Percentiles rank a stretch among this genome's conserved stretches.
These are phyloP conservation scores for Diaprepes abbreviatus DNA, from an alignment of 2,888 invertebrate genomes.

Conservation along the genomic window DNA sequence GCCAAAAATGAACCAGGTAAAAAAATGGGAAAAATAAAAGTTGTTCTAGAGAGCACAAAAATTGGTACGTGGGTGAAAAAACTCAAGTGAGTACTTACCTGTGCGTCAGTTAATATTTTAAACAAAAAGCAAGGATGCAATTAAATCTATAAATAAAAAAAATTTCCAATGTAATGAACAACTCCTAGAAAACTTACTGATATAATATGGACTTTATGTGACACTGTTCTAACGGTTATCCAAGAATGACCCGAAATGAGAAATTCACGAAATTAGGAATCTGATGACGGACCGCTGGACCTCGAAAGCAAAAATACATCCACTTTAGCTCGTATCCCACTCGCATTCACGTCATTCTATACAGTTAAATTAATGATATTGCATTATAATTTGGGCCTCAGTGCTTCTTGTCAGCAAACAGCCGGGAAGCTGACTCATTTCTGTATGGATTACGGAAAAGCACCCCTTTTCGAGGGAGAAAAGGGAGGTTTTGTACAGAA, in stretches of 20 bases:
- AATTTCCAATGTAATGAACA: too few species aligned
- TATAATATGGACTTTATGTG: too few species aligned
- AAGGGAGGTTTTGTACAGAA: neutral
- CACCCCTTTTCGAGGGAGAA: conserved; percentile 17
- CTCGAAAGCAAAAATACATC: conserved; percentile 1
- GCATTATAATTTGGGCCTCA: conserved; percentile 42
- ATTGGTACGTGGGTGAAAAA: too few species aligned
- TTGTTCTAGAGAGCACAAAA: too few species aligned
- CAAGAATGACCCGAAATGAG: conserved; percentile 2
- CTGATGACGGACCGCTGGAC: neutral
- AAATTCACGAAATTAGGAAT: conserved; percentile 6
- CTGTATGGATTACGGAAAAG: conserved; percentile 20
- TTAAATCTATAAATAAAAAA: too few species aligned
- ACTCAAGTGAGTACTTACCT: too few species aligned
- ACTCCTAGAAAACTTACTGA: too few species aligned
- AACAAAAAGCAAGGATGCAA: too few species aligned
- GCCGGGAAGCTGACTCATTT: conserved; percentile 43
- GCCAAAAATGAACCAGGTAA: too few species aligned
- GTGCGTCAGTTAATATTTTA: too few species aligned
- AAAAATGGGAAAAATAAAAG: too few species aligned
- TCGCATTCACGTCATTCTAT: conserved; percentile 14
- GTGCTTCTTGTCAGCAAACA: conserved; percentile 35
- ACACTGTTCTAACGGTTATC: too few species aligned
- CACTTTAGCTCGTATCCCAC: conserved; percentile 5
- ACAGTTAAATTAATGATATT: conserved; percentile 43